phyloP scores from a whole-genome alignment of 64 coral and sea anemone species.

The Trachythela sp. region DNA sequence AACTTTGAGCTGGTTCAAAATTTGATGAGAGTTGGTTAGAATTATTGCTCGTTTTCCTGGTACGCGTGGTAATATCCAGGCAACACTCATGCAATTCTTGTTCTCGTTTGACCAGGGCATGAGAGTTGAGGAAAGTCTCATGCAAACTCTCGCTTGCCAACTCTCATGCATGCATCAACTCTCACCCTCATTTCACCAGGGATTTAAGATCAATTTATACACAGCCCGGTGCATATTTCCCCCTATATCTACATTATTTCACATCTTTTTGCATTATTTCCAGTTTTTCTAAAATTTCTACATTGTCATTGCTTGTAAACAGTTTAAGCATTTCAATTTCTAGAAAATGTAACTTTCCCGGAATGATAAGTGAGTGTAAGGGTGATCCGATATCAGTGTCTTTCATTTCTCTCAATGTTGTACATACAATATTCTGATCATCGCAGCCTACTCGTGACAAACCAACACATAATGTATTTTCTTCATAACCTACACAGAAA shows the following conservation, averaged over 20 bases:
- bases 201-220: too few relatives aligned
- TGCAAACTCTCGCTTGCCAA: too few relatives aligned
- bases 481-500: conserved; percentile 62
- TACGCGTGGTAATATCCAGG: too few relatives aligned
- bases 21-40: too few relatives aligned
- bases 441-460: conserved; percentile 78
- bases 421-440: conserved; percentile 67
- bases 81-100: too few relatives aligned
- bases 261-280: background rate
- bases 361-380: conserved; percentile 82
- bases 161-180: too few relatives aligned
- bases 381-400: conserved; percentile 67
- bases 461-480: conserved; percentile 68
- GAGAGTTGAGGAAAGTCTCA: too few relatives aligned
- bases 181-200: too few relatives aligned
- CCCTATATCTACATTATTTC: background rate
- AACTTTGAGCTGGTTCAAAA: too few relatives aligned
- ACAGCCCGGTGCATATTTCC: too few relatives aligned
- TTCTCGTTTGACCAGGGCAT: too few relatives aligned
- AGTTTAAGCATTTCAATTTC: conserved; percentile 87
- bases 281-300: conserved; percentile 19
- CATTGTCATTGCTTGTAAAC: conserved; percentile 52
- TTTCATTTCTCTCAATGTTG: conserved; percentile 63
- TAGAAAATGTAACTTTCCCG: conserved; percentile 81
- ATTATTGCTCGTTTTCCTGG: too few relatives aligned